Evolutionary conservation across 2,888 invertebrate species (phyloP), one percentile per base, ranked within the genome.

Genomic region (Deilephila porcellus): DNA sequence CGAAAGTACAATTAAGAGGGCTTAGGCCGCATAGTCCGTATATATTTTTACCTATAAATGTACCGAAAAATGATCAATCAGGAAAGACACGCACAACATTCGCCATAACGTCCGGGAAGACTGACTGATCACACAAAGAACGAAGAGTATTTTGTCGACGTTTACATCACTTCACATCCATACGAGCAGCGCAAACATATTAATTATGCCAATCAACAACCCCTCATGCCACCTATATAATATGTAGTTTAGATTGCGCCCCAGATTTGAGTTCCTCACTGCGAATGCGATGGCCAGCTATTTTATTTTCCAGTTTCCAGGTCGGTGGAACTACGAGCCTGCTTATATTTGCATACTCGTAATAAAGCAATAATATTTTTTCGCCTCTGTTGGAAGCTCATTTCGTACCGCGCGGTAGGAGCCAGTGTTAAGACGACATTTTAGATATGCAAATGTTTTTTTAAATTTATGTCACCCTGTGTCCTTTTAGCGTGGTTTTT

Each of bases 351-450:
- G 86, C 86, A 89, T 87, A 80, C 83, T 85, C 83, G 80, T 89
- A 86, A 86, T 89, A 88, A 87, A 86, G 84, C 82, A 85, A 87
- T 87, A 84, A 85, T 84, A 85, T 85, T 84, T 85, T 86, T 85
- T 81, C 79, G 76, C 80, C 74, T 74, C 72, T 71, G 77, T 76
- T 76, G 77, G 78, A 78, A 83, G 77, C 83, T 84, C 80, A 82
- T 85, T 86, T 80, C 75, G 78, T 79, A 79, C 77, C 75, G 78
- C 79, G 20, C 17, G 56, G 37, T 64, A 53, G 70, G 60, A 73
- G 71, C 53, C 53, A 73, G 56, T 62, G 56, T 37, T 63, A 71
- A 73, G 73, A 73, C 52, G 71, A 52, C 45, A 25, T 67, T 71
- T 71, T 73, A 37, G 71, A 59, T 25, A 73, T 71, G 53, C 25